Base-by-base conservation (phyloP, 2,113 vertebrate species). In the Saccopteryx leptura region DNA sequence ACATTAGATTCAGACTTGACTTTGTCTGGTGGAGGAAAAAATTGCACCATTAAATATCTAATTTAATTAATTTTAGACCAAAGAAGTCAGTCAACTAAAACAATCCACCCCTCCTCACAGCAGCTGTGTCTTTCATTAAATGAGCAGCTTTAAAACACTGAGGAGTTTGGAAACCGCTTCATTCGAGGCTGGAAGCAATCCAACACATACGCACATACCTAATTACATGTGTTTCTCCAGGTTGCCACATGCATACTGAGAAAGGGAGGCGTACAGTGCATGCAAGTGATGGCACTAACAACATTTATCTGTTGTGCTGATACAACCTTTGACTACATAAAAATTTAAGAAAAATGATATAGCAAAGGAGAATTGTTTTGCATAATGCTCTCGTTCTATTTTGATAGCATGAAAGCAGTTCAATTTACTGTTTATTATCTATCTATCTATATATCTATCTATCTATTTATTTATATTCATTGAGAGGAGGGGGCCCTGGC, bases 261-360 rank as follows among this genome's bases (percentile, higher is more conserved):
- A 88, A 96, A 94, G 88, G 90, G 88, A 92, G 82, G 82, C 97
- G 66, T 90, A 28, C 12, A 91, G 79, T 58, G 60, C 94, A 97
- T 87, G 86, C 24, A 95, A 95, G 95, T 83, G 90, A 95, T 74
- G 96, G 96, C 95, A 95, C 97, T 89, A 80, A 74, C 82, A 95
- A 93, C 93, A 97, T 97, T 98, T 95, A 96, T 91, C 97, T 97
- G 92, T 88, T 97, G 96, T 98, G 95, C 97, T 97, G 94, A 97
- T 97, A 93, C 74, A 97, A 91, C 96, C 93, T 98, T 23, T 18
- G 98, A 98, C 98, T 98, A 98, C 96, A 98, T 95, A 91, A 97
- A 76, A 83, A 97, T 97, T 97, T 98, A 97, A 98, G 97, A 97
- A 98, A 98, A 98, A 97, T 95, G 95, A 94, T 24, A 26, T 95